Conservation (phyloP, 2,888 invertebrate genomes). For the Pheosia tremula region DNA sequence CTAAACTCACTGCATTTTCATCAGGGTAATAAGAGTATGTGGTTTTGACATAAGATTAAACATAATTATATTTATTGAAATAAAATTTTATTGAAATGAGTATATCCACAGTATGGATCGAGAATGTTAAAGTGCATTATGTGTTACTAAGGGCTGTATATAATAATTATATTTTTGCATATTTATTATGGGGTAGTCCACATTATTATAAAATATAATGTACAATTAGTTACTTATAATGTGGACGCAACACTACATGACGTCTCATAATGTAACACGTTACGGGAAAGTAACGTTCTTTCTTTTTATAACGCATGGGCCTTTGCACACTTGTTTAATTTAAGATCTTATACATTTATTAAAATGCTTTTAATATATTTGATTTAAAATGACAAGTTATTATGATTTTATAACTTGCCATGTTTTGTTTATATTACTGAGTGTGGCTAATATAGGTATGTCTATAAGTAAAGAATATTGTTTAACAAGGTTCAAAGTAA, state of each 20-base stretch:
- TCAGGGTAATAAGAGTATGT: slow-evolving; percentile 4
- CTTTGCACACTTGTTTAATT: background rate
- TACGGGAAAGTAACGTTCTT: background rate
- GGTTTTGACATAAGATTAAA: slow-evolving; percentile 2
- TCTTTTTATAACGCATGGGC: background rate
- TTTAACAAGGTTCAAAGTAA: background rate
- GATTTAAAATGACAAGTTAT: background rate
- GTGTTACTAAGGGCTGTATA: background rate
- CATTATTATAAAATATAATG: background rate
- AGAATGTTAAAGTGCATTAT: slow-evolving; percentile 1
- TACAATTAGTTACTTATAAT: background rate
- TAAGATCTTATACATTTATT: background rate
- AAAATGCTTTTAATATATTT: background rate
- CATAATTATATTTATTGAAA: background rate
- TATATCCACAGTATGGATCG: background rate
- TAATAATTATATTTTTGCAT: slow-evolving; percentile 7
- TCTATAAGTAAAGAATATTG: background rate
- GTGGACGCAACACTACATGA: background rate
- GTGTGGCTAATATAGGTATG: background rate
- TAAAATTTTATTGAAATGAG: background rate
- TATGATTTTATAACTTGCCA: too few species aligned
- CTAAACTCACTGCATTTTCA: background rate
- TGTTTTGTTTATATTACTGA: background rate
- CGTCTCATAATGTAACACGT: background rate
- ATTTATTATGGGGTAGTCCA: background rate